Evolutionary conservation across 2,113 vertebrate genomes (phyloP), one percentile per base, ranked within the genome.

Genomic region (Calidris pygmaea): DNA sequence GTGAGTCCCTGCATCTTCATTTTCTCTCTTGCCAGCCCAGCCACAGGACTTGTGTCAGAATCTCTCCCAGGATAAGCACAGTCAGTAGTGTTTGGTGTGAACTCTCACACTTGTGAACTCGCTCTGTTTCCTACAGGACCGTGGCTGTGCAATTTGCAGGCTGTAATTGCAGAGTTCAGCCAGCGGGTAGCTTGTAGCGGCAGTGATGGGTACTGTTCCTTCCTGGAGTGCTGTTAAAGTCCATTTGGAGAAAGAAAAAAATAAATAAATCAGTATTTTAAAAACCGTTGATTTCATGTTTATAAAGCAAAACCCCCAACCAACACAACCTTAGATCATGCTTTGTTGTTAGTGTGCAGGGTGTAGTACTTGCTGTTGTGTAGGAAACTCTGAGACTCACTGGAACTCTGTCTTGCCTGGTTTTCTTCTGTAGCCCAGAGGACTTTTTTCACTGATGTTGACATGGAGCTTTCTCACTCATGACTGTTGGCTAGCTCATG

Each of bases 321-420:
- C 45, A 80, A 26, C 24, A 37, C 43, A 65, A 22, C 11, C 14
- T 47, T 24, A 60, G 39, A 3, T 80, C 10, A 5, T 41, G 43
- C 35, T 79, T 79, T 86, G n/a, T 27, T 83, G 14, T 50, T 72
- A 17, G 32, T n/a, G 17, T 47, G 14, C 55, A 72, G n/a, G 2
- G 5, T 47, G 14, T 68, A 53, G 35, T 41, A 45, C 19, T 32
- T 35, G 8, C 30, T 58, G 8, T 10, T 18, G 7, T 21, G 39
- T 67, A 29, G 73, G 39, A 67, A 73, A 34, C 7, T 5, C 1
- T 20, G 27, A 52, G 41, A 63, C 48, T 77, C 1, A 0, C 34
- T n/a, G 17, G 12, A 63, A 65, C 0, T 0, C n/a, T 37, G 4
- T 59, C 91, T 66, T 86, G 23, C 37, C 27, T 4, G 2, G 2